A percentile compares a stretch with the other conserved stretches of the same genome.
Conservation (phyloP, 2,888 invertebrate species). For the Apamea sordens region DNA sequence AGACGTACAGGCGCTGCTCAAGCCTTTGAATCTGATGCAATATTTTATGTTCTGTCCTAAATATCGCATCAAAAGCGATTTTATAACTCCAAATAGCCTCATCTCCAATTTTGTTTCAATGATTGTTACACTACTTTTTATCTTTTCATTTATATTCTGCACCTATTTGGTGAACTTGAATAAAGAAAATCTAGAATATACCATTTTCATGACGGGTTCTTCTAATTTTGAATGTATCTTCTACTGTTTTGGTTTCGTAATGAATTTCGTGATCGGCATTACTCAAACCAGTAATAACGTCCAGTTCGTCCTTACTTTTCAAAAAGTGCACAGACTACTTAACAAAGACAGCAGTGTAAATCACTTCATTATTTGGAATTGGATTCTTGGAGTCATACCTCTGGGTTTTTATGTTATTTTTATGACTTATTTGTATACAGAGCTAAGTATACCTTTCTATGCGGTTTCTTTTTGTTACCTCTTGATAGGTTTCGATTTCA, state of each 20-base stretch:
- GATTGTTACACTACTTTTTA: conserved; percentile 1
- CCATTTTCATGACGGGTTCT: not conserved
- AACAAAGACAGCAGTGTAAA: not conserved
- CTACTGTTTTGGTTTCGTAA: not conserved
- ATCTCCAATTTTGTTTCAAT: conserved; percentile 26
- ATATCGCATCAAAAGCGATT: conserved; percentile 36
- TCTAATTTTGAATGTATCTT: not conserved
- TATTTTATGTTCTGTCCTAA: conserved; percentile 28
- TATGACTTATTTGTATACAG: not conserved
- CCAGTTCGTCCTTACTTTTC: not conserved
- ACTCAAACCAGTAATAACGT: not conserved
- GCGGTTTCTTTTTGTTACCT: not conserved
- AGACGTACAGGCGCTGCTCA: conserved; percentile 43
- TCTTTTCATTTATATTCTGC: not conserved
- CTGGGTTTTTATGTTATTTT: not conserved
- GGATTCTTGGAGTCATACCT: not conserved
- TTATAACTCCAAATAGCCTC: conserved; percentile 21
- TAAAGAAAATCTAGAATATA: not conserved
- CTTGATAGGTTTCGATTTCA: not conserved
- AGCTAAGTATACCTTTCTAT: not conserved
- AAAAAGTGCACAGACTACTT: not conserved
- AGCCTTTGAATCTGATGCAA: conserved; percentile 50
- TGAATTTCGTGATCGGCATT: not conserved
- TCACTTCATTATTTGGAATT: not conserved
- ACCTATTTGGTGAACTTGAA: not conserved